Base-by-base conservation (phyloP, 2,888 invertebrate genomes). In the Aethes cnicana region DNA sequence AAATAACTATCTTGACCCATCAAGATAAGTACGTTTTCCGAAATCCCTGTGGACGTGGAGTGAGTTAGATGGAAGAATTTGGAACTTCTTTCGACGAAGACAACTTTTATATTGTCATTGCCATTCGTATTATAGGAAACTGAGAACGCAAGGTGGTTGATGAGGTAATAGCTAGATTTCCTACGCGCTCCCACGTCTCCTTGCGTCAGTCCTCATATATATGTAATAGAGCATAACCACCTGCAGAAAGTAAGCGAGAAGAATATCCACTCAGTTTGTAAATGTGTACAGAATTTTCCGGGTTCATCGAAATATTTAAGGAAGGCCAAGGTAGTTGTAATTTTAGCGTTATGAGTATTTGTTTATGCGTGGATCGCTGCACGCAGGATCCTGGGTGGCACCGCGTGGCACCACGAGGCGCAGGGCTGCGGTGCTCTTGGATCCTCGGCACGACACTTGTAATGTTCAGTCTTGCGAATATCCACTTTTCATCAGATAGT, bases 121-220 rank as follows among this genome's bases (percentile, higher is more conserved):
- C 11, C 9, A n/a, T 9, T n/a, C n/a, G n/a, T n/a, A n/a, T n/a
- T n/a, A n/a, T 32, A 46, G 44, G 44, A 46, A 52, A 26, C 32
- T 12, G 44, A 32, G 33, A 44, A 46, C 25, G 46, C 39, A 46
- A 25, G 28, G 11, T 48, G 43, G 48, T 44, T n/a, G 53, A 55
- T 32, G 37, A 55, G 48, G 44, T 53, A 55, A 55, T 55, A 5
- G 48, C 5, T 30, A 33, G 35, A 43, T 55, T 55, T 53, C 55
- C 53, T 53, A 42, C 23, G 2, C 25, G 3, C 23, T n/a, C 4
- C n/a, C 12, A 20, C 7, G 18, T 5, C 11, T 9, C 3, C 8
- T 21, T 25, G 39, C 23, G 26, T 9, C 26, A 41, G 17, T 6
- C 12, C 26, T 17, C 6, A 11, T 14, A 43, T n/a, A n/a, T n/a